Percentiles rank a stretch among this genome's conserved stretches.
Conservation (phyloP, 2,888 invertebrate species). For the Lutraria lutraria region DNA sequence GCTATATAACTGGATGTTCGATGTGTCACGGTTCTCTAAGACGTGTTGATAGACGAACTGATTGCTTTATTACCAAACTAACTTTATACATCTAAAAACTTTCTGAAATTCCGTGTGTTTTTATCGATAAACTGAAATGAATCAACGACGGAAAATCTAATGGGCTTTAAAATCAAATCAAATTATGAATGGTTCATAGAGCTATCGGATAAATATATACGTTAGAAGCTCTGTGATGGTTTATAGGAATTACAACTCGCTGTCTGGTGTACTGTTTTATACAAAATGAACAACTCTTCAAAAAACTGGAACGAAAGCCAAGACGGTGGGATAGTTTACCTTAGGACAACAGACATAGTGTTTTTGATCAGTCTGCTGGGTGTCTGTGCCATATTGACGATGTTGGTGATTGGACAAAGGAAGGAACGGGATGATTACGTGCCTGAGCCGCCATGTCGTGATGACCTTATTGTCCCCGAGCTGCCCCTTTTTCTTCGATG, state of each 20-base stretch:
- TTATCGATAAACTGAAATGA: neutral
- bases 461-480: neutral
- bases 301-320: neutral
- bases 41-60: neutral
- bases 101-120: neutral
- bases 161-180: neutral
- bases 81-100: neutral
- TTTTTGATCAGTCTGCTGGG: conserved; percentile 42
- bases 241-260: neutral
- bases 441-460: neutral
- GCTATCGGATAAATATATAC: neutral
- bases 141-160: neutral
- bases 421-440: conserved; percentile 3
- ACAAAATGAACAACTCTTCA: neutral
- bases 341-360: conserved; percentile 31
- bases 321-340: conserved; percentile 4
- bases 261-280: too few relatives aligned
- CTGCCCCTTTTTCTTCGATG: conserved; percentile 29
- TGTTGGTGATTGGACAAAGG: conserved; percentile 42
- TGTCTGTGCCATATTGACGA: conserved; percentile 36
- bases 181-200: neutral
- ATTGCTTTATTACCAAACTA: neutral
- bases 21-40: neutral
- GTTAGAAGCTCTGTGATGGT: neutral
- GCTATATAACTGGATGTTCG: neutral